Base-by-base conservation (phyloP, 2,113 vertebrate genomes). In the Seriola dumerili region DNA sequence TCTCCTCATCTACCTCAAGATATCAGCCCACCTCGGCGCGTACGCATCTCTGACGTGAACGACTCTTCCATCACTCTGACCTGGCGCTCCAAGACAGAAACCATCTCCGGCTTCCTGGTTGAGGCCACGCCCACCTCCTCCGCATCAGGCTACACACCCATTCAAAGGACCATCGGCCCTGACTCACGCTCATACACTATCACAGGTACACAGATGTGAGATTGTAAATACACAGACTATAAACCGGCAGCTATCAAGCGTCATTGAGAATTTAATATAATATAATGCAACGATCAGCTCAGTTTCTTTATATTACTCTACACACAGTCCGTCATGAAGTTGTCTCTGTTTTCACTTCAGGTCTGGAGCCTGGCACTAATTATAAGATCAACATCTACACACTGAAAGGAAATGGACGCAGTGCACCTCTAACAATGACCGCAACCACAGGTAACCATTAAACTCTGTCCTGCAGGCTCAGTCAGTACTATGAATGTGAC, bases 371-470 rank as follows among this genome's bases (percentile, higher is more conserved):
- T 36, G 98, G 97, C 72, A 98, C 95, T 0, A 94, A 88, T 72
- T 99, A 99, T 90, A 98, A 97, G 92, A 96, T 99, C 89, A 93
- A 97, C 92, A 91, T 99, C 59, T 99, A 97, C 72, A 97, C 98
- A 2, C 86, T 99, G 85, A 99, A 97, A 0, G 97, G 97, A 74
- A 97, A 96, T 0, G 94, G 96, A n/a, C 97, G 97, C 86, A 99
- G 98, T 5, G 93, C 96, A 3, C 98, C 98, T 0, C 94, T 96
- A 68, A 90, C 94, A n/a, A 94, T 99, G 4, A 97, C 97, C 6
- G 97, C 96, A 57, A 95, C 95, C 73, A 99, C 98, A 12, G 96
- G 98, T 99, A 96, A 80, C n/a, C 8, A 25, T 42, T 4, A 14
- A n/a, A 10, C 23, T 32, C 5, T 12, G 2, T 32, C 63, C 32